Conservation (phyloP, 2,113 vertebrate genomes). For the Montifringilla adamsi region DNA sequence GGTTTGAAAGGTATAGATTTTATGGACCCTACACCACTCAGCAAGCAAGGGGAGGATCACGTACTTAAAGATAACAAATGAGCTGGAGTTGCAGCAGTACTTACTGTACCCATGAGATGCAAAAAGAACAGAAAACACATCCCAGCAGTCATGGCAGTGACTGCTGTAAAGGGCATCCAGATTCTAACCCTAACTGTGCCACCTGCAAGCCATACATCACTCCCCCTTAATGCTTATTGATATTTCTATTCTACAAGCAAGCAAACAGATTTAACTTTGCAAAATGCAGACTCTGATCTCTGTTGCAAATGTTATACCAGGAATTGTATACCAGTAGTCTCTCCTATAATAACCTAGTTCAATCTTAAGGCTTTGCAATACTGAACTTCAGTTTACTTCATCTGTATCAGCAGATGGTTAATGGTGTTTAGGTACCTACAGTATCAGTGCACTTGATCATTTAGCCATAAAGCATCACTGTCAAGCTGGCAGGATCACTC, state of each 20-base stretch:
- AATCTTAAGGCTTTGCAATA: background rate
- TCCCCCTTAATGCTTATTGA: background rate
- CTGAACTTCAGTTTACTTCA: background rate
- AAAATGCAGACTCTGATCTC: background rate
- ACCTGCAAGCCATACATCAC: background rate
- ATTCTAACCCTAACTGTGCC: background rate
- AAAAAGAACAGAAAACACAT: background rate
- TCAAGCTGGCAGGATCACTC: conserved; percentile 30
- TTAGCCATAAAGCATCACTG: conserved; percentile 21
- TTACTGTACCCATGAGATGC: background rate
- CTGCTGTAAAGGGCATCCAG: background rate
- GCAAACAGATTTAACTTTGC: background rate
- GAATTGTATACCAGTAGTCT: background rate
- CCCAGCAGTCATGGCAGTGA: background rate
- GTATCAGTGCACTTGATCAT: conserved; percentile 30
- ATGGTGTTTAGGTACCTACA: background rate
- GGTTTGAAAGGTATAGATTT: conserved; percentile 13
- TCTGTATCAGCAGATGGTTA: conserved; percentile 12
- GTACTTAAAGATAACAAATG: background rate
- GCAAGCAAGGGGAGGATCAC: background rate
- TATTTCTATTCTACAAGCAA: background rate
- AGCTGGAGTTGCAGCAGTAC: background rate
- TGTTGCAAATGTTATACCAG: background rate
- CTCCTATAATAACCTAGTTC: background rate
- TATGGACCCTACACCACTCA: background rate